A percentile compares a stretch with the other conserved stretches of the same genome.
phyloP scores from a whole-genome alignment of 2,888 invertebrate species.

The Gymnocheta viridis region DNA sequence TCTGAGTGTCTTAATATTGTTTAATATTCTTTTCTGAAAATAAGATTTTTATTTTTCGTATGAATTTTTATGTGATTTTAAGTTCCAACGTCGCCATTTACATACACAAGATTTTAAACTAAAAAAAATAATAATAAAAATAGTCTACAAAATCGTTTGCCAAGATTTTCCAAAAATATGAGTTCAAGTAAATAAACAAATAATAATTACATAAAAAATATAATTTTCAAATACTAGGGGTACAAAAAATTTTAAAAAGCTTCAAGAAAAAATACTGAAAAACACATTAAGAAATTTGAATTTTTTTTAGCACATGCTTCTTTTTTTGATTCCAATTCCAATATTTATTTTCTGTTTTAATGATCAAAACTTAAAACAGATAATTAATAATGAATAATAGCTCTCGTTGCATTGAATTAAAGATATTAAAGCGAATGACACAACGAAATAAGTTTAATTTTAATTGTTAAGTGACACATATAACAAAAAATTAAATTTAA shows the following conservation, averaged over 20 bases:
- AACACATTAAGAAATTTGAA: neutral
- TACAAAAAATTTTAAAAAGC: neutral
- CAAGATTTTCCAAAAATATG: slow-evolving; percentile 27
- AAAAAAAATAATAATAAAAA: slow-evolving; percentile 7
- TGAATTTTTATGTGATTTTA: neutral
- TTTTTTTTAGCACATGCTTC: neutral
- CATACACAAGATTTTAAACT: neutral
- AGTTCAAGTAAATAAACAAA: slow-evolving; percentile 43
- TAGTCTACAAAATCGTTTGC: slow-evolving; percentile 34
- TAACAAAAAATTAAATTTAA: too few relatives aligned
- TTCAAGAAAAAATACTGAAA: neutral
- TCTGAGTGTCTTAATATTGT: neutral
- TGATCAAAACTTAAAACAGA: neutral
- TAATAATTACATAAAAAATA: slow-evolving; percentile 10
- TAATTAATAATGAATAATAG: neutral
- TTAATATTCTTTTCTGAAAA: neutral
- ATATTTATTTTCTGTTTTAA: neutral
- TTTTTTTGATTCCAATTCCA: neutral
- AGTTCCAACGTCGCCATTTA: slow-evolving; percentile 40
- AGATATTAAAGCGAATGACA: neutral
- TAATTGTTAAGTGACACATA: neutral
- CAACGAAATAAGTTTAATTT: neutral
- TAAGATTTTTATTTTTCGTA: neutral
- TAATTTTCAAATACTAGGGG: neutral
- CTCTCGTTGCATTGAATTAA: neutral